Conservation (phyloP, 2,113 vertebrate species). For the Bungarus multicinctus region DNA sequence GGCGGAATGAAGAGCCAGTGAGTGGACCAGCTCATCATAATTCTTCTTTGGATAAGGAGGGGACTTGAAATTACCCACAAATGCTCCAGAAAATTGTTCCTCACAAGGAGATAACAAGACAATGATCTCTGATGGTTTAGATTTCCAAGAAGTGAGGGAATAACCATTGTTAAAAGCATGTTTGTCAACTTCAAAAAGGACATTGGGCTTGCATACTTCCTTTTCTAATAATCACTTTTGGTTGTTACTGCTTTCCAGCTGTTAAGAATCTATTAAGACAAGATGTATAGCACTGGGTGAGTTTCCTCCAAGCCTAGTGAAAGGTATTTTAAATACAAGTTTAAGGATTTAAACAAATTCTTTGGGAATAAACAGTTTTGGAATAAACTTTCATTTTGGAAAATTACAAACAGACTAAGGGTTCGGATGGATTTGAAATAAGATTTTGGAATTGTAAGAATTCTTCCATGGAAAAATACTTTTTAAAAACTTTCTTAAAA, state of each 20-base stretch:
- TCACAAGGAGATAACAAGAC: not conserved
- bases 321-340: not conserved
- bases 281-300: not conserved
- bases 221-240: not conserved
- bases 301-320: not conserved
- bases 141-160: not conserved
- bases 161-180: not conserved
- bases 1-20: not conserved
- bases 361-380: not conserved
- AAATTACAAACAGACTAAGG: not conserved
- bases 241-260: not conserved
- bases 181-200: not conserved
- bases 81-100: not conserved
- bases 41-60: not conserved
- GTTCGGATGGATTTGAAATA: not conserved
- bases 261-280: not conserved
- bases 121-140: not conserved
- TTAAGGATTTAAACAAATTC: not conserved
- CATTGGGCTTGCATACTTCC: not conserved
- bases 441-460: not conserved
- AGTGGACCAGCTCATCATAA: not conserved
- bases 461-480: not conserved
- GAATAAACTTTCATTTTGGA: not conserved
- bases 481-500: not conserved
- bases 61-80: not conserved